These are phyloP conservation scores for Zaprionus capensis DNA, from an alignment of 1,140 invertebrate species.

Conservation along the genomic window DNA sequence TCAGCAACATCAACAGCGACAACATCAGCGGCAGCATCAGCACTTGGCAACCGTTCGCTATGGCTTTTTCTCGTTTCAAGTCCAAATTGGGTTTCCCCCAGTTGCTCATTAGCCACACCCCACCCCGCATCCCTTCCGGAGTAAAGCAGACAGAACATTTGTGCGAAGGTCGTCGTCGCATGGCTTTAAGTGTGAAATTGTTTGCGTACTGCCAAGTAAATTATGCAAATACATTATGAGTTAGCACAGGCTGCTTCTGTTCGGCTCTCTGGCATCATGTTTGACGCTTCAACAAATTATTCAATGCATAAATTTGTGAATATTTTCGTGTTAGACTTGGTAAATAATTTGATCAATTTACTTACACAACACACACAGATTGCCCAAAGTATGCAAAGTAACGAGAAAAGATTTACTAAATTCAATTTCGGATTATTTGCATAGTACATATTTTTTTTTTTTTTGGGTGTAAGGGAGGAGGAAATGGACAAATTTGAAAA, in stretches of 20 bases:
- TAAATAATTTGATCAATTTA: slow-evolving; percentile 3
- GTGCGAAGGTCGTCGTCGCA: slow-evolving; percentile 44
- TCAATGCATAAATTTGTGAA: slow-evolving; percentile 9
- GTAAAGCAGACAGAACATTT: slow-evolving; percentile 50
- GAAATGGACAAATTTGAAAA: neutral
- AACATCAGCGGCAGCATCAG: slow-evolving; percentile 22
- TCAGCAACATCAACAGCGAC: slow-evolving; percentile 20
- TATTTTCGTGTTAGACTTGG: slow-evolving; percentile 9
- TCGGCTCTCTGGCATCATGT: neutral
- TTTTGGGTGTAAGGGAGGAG: neutral
- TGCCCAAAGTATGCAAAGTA: neutral
- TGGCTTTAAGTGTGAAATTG: slow-evolving; percentile 71
- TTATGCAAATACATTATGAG: slow-evolving; percentile 69
- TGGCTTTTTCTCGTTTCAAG: slow-evolving; percentile 40
- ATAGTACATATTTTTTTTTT: slow-evolving; percentile 1
- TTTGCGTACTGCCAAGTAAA: slow-evolving; percentile 71
- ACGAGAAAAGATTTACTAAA: neutral
- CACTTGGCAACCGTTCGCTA: slow-evolving; percentile 23
- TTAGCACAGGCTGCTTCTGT: slow-evolving; percentile 3
- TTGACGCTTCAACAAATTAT: slow-evolving; percentile 9
- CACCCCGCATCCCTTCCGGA: too few species aligned
- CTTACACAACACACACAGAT: neutral
- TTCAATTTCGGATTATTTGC: slow-evolving; percentile 2
- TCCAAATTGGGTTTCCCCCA: slow-evolving; percentile 52
- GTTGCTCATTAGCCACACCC: slow-evolving; percentile 64